Percentiles rank a stretch among this genome's conserved stretches.
Evolutionary conservation across 2,888 invertebrate genomes (phyloP).

Genomic region (Ennomos fuscantarius): DNA sequence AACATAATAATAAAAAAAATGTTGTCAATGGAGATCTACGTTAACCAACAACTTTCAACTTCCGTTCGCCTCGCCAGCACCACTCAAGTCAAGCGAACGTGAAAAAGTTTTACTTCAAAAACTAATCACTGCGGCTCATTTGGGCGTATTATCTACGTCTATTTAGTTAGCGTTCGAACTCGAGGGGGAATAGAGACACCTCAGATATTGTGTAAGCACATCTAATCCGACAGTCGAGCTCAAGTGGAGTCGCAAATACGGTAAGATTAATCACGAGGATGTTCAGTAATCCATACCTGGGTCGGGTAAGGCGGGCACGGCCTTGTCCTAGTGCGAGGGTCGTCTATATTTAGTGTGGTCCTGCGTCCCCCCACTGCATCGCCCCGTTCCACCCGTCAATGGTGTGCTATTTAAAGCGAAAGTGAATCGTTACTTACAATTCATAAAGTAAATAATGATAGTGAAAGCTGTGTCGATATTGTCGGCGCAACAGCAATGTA

Average conservation of each 20-base stretch:
- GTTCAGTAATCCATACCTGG: conserved; percentile 66
- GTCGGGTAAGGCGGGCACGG: conserved; percentile 62
- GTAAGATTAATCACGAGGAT: conserved; percentile 75
- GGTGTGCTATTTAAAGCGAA: conserved; percentile 72
- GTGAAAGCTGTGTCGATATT: conserved; percentile 16
- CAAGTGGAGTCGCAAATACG: conserved; percentile 62
- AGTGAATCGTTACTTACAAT: conserved; percentile 46
- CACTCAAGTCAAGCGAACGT: too few relatives aligned
- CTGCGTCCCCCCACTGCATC: conserved; percentile 48
- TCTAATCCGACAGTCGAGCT: conserved; percentile 60
- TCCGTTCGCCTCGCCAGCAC: too few relatives aligned
- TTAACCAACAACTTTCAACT: too few relatives aligned
- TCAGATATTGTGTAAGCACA: conserved; percentile 57
- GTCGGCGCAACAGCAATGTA: too few relatives aligned
- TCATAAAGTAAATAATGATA: conserved; percentile 45
- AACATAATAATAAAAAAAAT: too few relatives aligned
- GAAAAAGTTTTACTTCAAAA: conserved; percentile 10
- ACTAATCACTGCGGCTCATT: conserved; percentile 22
- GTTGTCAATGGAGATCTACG: too few relatives aligned
- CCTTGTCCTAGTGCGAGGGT: conserved; percentile 77
- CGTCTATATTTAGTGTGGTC: conserved; percentile 75
- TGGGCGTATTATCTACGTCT: conserved; percentile 18
- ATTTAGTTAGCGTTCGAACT: conserved; percentile 27
- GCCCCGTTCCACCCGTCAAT: conserved; percentile 61
- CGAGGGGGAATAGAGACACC: conserved; percentile 48